Percentiles rank a stretch among this genome's conserved stretches.
Conservation (phyloP, 2,113 vertebrate species). For the Oxyruncus cristatus region DNA sequence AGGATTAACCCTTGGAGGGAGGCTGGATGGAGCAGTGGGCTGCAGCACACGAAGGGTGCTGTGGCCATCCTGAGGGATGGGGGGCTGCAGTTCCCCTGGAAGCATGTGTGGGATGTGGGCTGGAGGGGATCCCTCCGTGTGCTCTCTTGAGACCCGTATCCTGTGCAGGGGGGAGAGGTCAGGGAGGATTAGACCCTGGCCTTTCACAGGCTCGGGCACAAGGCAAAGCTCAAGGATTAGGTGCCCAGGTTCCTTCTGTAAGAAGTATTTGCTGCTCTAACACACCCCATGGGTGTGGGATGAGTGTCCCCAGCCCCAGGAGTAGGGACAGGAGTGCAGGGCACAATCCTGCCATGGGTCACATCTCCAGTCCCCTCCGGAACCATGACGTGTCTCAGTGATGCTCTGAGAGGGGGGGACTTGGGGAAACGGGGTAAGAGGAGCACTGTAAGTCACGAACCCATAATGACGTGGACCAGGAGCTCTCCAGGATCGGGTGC, state of each 20-base stretch:
- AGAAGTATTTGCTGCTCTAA: background rate
- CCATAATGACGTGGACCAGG: rapidly evolving
- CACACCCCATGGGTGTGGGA: background rate
- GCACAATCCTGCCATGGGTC: background rate
- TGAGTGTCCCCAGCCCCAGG: background rate
- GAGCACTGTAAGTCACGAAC: background rate
- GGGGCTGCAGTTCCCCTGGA: background rate
- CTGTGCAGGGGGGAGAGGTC: background rate
- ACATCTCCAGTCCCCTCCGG: background rate
- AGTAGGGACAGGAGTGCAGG: background rate
- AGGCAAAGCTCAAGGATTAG: background rate
- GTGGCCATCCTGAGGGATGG: background rate
- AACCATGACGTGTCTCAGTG: background rate
- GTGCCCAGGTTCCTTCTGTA: background rate
- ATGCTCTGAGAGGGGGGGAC: background rate
- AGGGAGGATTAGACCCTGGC: background rate
- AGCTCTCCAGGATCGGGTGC: background rate
- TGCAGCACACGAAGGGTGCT: background rate
- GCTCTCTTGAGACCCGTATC: rapidly evolving
- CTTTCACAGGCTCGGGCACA: background rate
- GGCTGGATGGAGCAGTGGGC: background rate
- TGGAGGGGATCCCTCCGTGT: background rate
- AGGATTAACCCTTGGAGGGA: slow-evolving; percentile 34
- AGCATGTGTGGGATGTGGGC: background rate
- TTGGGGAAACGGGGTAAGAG: rapidly evolving